Evolutionary conservation across 2,888 invertebrate genomes (phyloP).

Genomic region (Euproctis similis): DNA sequence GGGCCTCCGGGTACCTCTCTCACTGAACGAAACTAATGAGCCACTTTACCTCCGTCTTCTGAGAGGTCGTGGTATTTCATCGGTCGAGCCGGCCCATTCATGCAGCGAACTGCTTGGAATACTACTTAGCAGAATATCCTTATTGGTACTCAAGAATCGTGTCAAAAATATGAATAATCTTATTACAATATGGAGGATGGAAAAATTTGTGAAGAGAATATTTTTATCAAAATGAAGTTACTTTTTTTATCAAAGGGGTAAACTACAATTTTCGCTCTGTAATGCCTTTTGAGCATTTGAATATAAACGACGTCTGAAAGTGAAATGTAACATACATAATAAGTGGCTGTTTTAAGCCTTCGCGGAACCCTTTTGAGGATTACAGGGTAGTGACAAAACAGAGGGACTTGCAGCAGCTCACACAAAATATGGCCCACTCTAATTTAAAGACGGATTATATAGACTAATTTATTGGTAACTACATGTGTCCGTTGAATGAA

Average conservation of each 20-base stretch:
- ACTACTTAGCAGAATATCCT: no score
- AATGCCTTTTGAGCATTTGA: slow-evolving; percentile 75
- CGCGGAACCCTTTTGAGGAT: slow-evolving; percentile 71
- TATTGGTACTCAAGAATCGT: no score
- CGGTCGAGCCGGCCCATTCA: no score
- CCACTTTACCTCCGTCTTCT: no score
- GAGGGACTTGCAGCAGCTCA: slow-evolving; percentile 5
- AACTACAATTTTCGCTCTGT: slow-evolving; percentile 71
- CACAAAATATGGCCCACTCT: not conserved
- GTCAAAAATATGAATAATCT: no score
- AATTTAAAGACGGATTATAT: not conserved
- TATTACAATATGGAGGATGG: no score
- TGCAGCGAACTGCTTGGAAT: no score
- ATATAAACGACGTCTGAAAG: slow-evolving; percentile 76
- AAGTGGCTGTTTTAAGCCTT: slow-evolving; percentile 76
- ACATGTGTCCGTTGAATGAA: no score
- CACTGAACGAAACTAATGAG: no score
- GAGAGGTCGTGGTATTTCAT: no score
- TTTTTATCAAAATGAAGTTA: slow-evolving; percentile 47
- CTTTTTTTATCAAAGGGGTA: slow-evolving; percentile 67
- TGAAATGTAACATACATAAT: slow-evolving; percentile 77
- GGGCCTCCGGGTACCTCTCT: no score
- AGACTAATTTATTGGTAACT: not conserved
- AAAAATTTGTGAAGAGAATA: no score
- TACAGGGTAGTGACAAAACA: slow-evolving; percentile 42